Conservation (phyloP, 2,113 vertebrate genomes). For the Alethe castanea region DNA sequence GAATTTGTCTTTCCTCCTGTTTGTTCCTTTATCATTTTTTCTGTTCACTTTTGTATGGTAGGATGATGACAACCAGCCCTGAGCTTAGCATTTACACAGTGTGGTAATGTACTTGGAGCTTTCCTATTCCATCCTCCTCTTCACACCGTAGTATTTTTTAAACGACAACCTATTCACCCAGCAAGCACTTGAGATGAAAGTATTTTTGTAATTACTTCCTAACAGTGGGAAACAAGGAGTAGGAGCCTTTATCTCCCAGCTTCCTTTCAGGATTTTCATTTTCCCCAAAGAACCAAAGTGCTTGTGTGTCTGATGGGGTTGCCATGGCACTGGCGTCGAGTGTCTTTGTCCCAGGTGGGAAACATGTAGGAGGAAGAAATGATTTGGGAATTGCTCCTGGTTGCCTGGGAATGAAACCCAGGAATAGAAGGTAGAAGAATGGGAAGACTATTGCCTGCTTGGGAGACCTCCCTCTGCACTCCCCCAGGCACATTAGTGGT, state of each 20-base stretch:
- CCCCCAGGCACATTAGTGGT: neutral
- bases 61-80: neutral
- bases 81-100: neutral
- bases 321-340: constrained; percentile 70
- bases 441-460: constrained; percentile 54
- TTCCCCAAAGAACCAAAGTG: constrained; percentile 63
- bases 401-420: constrained; percentile 79
- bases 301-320: constrained; percentile 72
- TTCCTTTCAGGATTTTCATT: constrained; percentile 76
- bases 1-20: neutral
- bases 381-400: constrained; percentile 76
- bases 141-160: neutral
- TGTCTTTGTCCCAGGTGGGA: constrained; percentile 85
- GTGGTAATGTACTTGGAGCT: neutral
- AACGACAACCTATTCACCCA: constrained; percentile 56
- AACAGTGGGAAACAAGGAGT: constrained; percentile 69
- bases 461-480: constrained; percentile 22
- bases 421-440: constrained; percentile 63
- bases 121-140: constrained; percentile 18
- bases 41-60: neutral
- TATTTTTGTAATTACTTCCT: constrained; percentile 76
- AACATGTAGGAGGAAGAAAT: constrained; percentile 74
- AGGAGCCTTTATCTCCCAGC: constrained; percentile 70
- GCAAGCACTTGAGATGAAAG: constrained; percentile 58
- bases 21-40: neutral